Evolutionary conservation across 1,140 invertebrate species (phyloP).

Genomic region (Coelopa frigida): DNA sequence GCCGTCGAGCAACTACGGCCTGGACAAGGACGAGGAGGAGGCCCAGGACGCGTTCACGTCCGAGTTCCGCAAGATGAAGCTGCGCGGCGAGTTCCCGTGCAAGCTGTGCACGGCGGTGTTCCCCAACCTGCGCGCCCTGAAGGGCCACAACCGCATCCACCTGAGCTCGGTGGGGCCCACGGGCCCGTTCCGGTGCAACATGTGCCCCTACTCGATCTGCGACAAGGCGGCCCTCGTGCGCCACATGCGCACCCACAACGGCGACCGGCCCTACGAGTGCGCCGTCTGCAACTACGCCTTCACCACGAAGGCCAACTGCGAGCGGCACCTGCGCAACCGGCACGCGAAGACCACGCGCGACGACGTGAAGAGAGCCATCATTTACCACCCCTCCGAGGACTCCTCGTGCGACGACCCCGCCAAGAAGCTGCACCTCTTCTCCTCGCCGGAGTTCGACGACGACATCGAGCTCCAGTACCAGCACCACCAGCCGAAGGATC

Average conservation of each 20-base stretch:
- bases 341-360: conserved; percentile 78
- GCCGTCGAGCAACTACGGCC: conserved; percentile 37
- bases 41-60: conserved; percentile 71
- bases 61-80: conserved; percentile 76
- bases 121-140: conserved; percentile 80
- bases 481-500: conserved; percentile 22
- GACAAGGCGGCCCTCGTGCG: conserved; percentile 85
- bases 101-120: conserved; percentile 75
- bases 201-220: conserved; percentile 81
- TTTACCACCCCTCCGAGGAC: conserved; percentile 78
- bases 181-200: conserved; percentile 80
- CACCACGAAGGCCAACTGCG: conserved; percentile 90
- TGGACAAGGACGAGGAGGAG: conserved; percentile 59
- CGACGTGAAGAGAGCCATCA: conserved; percentile 77
- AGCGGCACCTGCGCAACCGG: conserved; percentile 81
- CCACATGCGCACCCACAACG: conserved; percentile 89
- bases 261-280: conserved; percentile 90
- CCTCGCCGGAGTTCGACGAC: conserved; percentile 24
- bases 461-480: conserved; percentile 25
- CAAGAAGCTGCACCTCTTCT: conserved; percentile 20
- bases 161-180: conserved; percentile 58
- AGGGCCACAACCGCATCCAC: conserved; percentile 80
- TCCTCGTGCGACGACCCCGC: conserved; percentile 59
- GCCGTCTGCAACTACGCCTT: conserved; percentile 90
- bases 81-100: conserved; percentile 82